Conservation (phyloP, 2,797 vertebrate species). For the Vespertilio murinus region DNA sequence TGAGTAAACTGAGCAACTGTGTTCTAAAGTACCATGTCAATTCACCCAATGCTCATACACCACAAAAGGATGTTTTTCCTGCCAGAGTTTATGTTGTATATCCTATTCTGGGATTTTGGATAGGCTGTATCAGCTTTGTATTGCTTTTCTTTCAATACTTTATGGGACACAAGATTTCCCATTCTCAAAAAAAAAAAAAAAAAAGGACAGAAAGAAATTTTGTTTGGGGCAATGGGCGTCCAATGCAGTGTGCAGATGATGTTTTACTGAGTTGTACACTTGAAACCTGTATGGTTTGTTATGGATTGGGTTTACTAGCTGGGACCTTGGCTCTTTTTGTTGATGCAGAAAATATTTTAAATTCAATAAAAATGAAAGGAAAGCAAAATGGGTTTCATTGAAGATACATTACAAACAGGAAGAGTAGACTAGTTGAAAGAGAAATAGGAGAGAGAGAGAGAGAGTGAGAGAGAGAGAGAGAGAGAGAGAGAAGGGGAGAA, state of each 20-base stretch:
- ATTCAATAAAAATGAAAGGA: too few relatives aligned
- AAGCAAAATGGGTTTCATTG: too few relatives aligned
- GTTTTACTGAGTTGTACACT: neutral
- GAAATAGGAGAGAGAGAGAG: too few relatives aligned
- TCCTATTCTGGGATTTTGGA: neutral
- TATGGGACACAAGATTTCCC: neutral
- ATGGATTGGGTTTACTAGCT: too few relatives aligned
- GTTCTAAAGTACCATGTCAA: neutral
- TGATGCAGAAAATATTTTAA: too few relatives aligned
- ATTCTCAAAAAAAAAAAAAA: neutral
- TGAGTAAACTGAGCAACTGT: neutral
- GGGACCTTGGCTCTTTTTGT: too few relatives aligned
- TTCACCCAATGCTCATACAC: neutral
- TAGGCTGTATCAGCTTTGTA: neutral
- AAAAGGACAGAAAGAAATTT: neutral
- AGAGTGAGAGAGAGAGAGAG: too few relatives aligned
- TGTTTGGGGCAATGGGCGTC: neutral
- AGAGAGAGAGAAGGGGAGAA: too few relatives aligned
- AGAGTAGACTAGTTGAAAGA: too few relatives aligned
- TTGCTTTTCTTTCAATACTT: slow-evolving; percentile 25
- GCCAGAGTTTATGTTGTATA: neutral
- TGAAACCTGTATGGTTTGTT: neutral
- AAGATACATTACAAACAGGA: too few relatives aligned
- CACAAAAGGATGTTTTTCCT: neutral
- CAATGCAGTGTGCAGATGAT: neutral